Evolutionary conservation across 2,113 vertebrate genomes (phyloP).

Genomic region (Fulica atra): DNA sequence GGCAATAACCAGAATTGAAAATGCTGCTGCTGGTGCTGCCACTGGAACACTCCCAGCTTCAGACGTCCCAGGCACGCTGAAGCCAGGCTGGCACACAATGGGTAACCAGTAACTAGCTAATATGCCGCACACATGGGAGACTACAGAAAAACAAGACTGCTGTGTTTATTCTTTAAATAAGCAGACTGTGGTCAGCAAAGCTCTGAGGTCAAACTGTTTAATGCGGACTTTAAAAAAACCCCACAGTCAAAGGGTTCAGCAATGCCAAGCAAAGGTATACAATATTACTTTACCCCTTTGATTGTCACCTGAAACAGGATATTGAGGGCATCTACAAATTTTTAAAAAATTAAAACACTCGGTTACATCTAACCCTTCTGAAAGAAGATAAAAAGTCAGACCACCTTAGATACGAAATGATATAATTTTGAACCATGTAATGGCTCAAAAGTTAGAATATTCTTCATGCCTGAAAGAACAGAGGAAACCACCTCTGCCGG

Average conservation of each 20-base stretch:
- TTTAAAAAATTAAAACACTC: neutral
- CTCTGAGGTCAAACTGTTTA: neutral
- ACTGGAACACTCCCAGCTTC: neutral
- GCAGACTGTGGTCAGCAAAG: neutral
- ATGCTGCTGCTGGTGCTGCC: neutral
- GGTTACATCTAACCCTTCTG: neutral
- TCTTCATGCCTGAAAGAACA: neutral
- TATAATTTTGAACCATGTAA: neutral
- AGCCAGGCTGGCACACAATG: neutral
- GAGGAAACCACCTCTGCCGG: neutral
- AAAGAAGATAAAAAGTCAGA: neutral
- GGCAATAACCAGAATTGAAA: neutral
- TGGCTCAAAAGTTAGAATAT: neutral
- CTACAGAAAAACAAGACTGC: neutral
- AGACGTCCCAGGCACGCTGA: neutral
- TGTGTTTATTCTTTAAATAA: neutral
- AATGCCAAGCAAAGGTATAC: neutral
- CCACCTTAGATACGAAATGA: neutral
- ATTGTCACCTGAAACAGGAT: neutral
- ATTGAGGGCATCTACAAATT: neutral
- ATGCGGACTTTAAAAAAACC: neutral
- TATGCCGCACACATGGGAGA: rapidly evolving
- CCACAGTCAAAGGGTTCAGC: neutral
- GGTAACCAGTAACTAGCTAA: neutral
- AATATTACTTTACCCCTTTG: neutral